These are phyloP conservation scores for Drosophila trichaetosa DNA, from an alignment of 2,888 invertebrate genomes.

Conservation along the genomic window DNA sequence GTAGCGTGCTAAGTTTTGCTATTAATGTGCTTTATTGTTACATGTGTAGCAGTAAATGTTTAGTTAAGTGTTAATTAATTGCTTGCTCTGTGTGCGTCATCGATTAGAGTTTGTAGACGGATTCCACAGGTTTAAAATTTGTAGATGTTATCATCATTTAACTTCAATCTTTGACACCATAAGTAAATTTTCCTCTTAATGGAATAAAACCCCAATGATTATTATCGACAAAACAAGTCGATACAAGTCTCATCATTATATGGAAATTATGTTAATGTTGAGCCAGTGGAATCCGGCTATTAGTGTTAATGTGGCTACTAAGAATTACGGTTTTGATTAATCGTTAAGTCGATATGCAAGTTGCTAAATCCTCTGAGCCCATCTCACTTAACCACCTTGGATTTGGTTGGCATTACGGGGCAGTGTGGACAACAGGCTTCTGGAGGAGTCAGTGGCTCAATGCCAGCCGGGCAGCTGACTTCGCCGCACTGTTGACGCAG, in stretches of 20 bases:
- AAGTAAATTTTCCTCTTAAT: not conserved
- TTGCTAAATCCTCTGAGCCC: slow-evolving; percentile 10
- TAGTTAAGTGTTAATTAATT: slow-evolving; percentile 59
- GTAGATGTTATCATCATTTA: not conserved
- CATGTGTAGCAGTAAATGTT: slow-evolving; percentile 75
- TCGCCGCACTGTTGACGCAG: slow-evolving; percentile 84
- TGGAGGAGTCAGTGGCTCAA: slow-evolving; percentile 81
- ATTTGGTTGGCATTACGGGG: slow-evolving; percentile 52
- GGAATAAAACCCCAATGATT: not conserved
- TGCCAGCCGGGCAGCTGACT: slow-evolving; percentile 81
- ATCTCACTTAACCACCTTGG: slow-evolving; percentile 36
- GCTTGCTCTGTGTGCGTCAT: slow-evolving; percentile 50
- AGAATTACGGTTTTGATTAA: slow-evolving; percentile 57
- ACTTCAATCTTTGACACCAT: not conserved
- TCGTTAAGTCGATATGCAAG: slow-evolving; percentile 73
- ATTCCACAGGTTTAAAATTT: slow-evolving; percentile 9
- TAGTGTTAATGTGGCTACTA: slow-evolving; percentile 64
- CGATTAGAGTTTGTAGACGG: slow-evolving; percentile 43
- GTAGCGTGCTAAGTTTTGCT: slow-evolving; percentile 39
- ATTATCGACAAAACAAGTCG: not conserved
- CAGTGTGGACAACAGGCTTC: slow-evolving; percentile 85
- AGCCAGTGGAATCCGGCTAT: slow-evolving; percentile 26
- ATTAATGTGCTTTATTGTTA: slow-evolving; percentile 76
- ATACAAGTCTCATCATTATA: not conserved
- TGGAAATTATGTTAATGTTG: not conserved